A percentile compares a stretch with the other conserved stretches of the same genome.
phyloP scores from a whole-genome alignment of 2,797 vertebrate genomes.

The Trematomus bernacchii region DNA sequence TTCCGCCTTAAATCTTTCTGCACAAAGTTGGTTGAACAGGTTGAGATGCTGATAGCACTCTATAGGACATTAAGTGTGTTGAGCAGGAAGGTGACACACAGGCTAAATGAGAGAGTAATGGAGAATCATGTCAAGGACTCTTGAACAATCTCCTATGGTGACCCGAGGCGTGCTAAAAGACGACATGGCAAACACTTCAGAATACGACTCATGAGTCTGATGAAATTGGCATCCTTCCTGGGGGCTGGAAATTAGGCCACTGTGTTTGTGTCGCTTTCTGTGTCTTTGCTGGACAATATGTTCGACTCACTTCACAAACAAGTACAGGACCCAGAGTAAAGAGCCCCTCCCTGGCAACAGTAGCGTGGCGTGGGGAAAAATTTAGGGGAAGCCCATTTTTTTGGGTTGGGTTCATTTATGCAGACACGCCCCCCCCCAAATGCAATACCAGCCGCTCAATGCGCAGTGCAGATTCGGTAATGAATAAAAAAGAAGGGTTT shows the following conservation, averaged over 20 bases:
- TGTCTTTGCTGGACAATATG: slow-evolving; percentile 43
- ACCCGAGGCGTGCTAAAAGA: slow-evolving; percentile 48
- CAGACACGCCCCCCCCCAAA: no score
- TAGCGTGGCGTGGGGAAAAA: no score
- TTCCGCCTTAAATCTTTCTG: slow-evolving; percentile 5
- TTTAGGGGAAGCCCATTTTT: no score
- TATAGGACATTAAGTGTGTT: slow-evolving; percentile 44
- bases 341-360: slow-evolving; percentile 23
- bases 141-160: slow-evolving; percentile 48
- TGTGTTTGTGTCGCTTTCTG: slow-evolving; percentile 34
- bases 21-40: slow-evolving; percentile 25
- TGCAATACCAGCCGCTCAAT: no score
- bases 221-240: slow-evolving; percentile 40
- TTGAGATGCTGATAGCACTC: slow-evolving; percentile 27
- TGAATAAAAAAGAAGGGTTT: no score
- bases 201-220: slow-evolving; percentile 44
- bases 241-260: slow-evolving; percentile 47
- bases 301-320: slow-evolving; percentile 46
- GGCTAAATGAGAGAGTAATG: slow-evolving; percentile 51
- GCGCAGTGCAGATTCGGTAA: no score
- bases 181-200: slow-evolving; percentile 50
- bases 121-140: slow-evolving; percentile 60
- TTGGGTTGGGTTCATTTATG: no score
- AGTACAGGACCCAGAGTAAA: slow-evolving; percentile 46
- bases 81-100: slow-evolving; percentile 54